phyloP scores from a whole-genome alignment of 2,113 vertebrate genomes.

The Neoarius graeffei region DNA sequence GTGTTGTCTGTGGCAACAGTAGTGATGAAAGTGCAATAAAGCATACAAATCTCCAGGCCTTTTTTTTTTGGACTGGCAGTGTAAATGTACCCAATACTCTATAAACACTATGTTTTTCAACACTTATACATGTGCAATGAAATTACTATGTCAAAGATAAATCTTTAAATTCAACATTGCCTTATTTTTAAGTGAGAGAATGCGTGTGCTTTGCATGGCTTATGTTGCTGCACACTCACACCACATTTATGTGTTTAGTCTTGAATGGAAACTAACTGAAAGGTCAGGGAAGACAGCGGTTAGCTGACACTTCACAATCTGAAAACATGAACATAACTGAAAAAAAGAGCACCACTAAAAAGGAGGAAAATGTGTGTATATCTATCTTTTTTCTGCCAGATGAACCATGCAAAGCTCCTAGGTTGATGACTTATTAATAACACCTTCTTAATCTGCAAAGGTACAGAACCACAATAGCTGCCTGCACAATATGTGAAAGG shows the following conservation, averaged over 20 bases:
- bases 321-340: slow-evolving; percentile 35
- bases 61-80: neutral
- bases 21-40: neutral
- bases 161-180: neutral
- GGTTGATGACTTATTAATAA: slow-evolving; percentile 65
- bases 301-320: slow-evolving; percentile 55
- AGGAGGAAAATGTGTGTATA: slow-evolving; percentile 28
- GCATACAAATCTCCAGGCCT: neutral
- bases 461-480: slow-evolving; percentile 65
- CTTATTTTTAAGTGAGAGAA: slow-evolving; percentile 1
- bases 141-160: neutral
- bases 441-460: slow-evolving; percentile 69
- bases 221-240: neutral
- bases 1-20: neutral
- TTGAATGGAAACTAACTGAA: slow-evolving; percentile 68
- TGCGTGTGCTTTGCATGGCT: neutral
- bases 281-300: slow-evolving; percentile 67
- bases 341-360: neutral
- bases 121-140: neutral
- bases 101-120: neutral
- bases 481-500: slow-evolving; percentile 48
- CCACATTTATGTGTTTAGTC: slow-evolving; percentile 26
- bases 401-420: slow-evolving; percentile 49
- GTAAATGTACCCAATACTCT: neutral
- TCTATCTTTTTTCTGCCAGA: slow-evolving; percentile 51